These are phyloP conservation scores for Protosalanx chinensis DNA, from an alignment of 2,797 vertebrate genomes.

Conservation along the genomic window DNA sequence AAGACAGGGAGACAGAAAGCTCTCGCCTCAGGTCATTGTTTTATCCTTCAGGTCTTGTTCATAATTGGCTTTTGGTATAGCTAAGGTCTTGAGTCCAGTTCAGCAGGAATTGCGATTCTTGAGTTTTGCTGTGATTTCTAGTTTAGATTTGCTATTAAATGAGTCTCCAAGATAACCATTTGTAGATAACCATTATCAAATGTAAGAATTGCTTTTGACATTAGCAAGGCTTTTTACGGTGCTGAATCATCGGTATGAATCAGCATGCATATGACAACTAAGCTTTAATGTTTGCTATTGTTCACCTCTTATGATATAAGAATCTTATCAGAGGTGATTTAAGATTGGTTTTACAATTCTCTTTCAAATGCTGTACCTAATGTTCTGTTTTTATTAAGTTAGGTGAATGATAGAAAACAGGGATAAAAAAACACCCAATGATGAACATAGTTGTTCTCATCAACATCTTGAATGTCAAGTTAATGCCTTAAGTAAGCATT, in stretches of 20 bases:
- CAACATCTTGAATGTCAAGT: constrained; percentile 7
- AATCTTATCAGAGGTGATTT: neutral
- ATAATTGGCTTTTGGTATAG: constrained; percentile 5
- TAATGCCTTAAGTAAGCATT: neutral
- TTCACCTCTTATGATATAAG: neutral
- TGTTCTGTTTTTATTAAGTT: neutral
- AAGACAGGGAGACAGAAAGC: constrained; percentile 77
- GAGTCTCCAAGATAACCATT: neutral
- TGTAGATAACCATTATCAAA: neutral
- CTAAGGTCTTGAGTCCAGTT: neutral
- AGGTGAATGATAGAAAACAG: neutral
- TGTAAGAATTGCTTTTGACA: neutral
- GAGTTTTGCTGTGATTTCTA: neutral
- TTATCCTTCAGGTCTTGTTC: neutral
- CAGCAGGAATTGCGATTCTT: neutral
- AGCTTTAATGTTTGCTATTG: constrained; percentile 25
- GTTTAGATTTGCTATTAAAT: neutral
- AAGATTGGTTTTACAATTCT: constrained; percentile 9
- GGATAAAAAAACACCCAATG: neutral
- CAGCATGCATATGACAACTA: constrained; percentile 18
- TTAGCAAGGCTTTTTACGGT: neutral
- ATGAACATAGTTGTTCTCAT: neutral
- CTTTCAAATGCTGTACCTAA: neutral
- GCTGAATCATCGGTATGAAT: neutral
- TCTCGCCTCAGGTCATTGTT: constrained; percentile 23